Evolutionary conservation across 2,113 vertebrate species (phyloP), one percentile per base, ranked within the genome.

Genomic region (Agapornis roseicollis): DNA sequence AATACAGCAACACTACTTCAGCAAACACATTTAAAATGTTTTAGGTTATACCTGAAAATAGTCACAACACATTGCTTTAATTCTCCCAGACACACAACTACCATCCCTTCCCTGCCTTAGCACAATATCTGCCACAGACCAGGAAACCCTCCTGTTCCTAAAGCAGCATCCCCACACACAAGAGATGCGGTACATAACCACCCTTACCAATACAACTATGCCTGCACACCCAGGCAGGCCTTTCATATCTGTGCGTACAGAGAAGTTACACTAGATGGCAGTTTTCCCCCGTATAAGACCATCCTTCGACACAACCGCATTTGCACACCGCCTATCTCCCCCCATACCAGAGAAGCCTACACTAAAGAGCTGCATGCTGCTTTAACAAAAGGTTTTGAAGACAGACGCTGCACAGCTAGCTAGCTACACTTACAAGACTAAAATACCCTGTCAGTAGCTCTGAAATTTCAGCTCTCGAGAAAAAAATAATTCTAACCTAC

Each of bases 401-500:
- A 22, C 17, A 20, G 14, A 33, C 10, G 22, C 19, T 46, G 56
- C 60, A 42, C 37, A 33, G 76, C 42, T 42, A 33, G 4, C 50
- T 65, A 50, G 47, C 20, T 86, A 56, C 19, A 8, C 3, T n/a
- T 47, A 3, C 0, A 49, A 84, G 65, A 58, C 13, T 46, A 63
- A 78, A 83, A 71, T 11, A 60, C 5, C 31, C 18, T 44, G 12
- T n/a, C 35, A 81, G 19, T 17, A 77, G 22, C 16, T 69, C 42
- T 35, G 78, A 63, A 79, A 76, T 22, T 35, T 79, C 4, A 46
- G 8, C 16, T 82, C 29, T 31, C 41, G 11, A 63, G 55, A 44
- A 29, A 85, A 74, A 88, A n/a, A 63, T 35, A 79, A 68, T 50
- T 93, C 53, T 72, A 94, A 95, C 97, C 77, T 52, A 98, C 98